Evolutionary conservation across 2,113 vertebrate genomes (phyloP).

Genomic region (Cheirogaleus medius): DNA sequence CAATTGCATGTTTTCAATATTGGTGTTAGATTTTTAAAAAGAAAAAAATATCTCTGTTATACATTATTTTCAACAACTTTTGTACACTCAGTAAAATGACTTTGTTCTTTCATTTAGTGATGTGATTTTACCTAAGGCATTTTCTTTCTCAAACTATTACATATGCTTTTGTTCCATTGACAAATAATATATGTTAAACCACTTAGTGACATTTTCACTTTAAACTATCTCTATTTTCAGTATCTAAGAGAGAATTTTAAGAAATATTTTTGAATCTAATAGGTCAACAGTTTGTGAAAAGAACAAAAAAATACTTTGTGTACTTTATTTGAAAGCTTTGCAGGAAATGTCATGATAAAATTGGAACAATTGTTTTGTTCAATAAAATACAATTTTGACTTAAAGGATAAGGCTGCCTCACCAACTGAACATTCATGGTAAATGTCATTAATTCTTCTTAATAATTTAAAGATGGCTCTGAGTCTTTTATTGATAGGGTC

Average conservation of each 20-base stretch:
- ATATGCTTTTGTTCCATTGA: conserved; percentile 11
- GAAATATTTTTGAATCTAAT: conserved; percentile 52
- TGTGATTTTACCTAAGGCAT: neutral
- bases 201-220: conserved; percentile 50
- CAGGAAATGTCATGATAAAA: conserved; percentile 45
- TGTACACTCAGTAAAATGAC: neutral
- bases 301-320: conserved; percentile 38
- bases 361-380: conserved; percentile 42
- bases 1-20: neutral
- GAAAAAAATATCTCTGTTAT: neutral
- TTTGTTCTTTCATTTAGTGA: neutral
- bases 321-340: conserved; percentile 65
- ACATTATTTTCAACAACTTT: conserved; percentile 10
- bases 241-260: conserved; percentile 49
- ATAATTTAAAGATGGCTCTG: neutral
- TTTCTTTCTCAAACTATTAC: neutral
- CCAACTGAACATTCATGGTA: neutral
- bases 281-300: conserved; percentile 56
- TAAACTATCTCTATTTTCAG: conserved; percentile 24
- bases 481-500: neutral
- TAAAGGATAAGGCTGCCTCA: neutral
- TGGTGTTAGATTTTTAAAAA: conserved; percentile 16
- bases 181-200: neutral
- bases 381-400: conserved; percentile 35
- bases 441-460: conserved; percentile 33